phyloP scores from a whole-genome alignment of 2,797 vertebrate species.

The Hipposideros larvatus region DNA sequence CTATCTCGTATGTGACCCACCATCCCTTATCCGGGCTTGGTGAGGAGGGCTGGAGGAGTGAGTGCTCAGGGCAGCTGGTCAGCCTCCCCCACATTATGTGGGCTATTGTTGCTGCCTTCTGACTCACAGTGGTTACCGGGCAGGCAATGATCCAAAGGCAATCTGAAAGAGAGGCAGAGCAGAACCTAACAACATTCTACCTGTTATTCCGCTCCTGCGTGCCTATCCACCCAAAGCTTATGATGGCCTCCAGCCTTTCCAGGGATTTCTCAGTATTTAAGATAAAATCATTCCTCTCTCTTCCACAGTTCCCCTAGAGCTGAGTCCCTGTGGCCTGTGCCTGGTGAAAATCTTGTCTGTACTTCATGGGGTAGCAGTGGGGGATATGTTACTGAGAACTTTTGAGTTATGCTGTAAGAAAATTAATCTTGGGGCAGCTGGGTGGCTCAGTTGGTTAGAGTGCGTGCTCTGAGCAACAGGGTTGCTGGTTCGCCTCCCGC shows the following conservation, averaged over 20 bases:
- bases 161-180: not conserved
- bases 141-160: not conserved
- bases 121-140: not conserved
- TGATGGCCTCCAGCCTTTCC: not conserved
- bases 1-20: not conserved
- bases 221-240: not conserved
- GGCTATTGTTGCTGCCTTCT: not conserved
- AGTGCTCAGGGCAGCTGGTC: not conserved
- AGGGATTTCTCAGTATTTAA: not conserved
- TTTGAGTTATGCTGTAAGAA: slow-evolving; percentile 15
- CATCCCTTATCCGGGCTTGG: not conserved
- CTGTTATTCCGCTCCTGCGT: not conserved
- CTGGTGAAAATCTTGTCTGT: not conserved
- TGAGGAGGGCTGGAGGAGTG: not conserved
- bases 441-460: too few relatives aligned
- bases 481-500: too few relatives aligned
- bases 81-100: rapidly evolving
- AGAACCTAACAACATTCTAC: not conserved
- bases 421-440: not conserved
- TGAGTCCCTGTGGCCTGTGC: not conserved
- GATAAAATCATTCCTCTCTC: not conserved
- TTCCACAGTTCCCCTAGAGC: not conserved
- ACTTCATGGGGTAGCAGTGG: not conserved
- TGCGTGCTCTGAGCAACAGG: too few relatives aligned
- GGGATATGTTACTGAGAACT: not conserved